Evolutionary conservation across 2,797 vertebrate species (phyloP), one percentile per base, ranked within the genome.

Genomic region (Cirrhinus molitorella): DNA sequence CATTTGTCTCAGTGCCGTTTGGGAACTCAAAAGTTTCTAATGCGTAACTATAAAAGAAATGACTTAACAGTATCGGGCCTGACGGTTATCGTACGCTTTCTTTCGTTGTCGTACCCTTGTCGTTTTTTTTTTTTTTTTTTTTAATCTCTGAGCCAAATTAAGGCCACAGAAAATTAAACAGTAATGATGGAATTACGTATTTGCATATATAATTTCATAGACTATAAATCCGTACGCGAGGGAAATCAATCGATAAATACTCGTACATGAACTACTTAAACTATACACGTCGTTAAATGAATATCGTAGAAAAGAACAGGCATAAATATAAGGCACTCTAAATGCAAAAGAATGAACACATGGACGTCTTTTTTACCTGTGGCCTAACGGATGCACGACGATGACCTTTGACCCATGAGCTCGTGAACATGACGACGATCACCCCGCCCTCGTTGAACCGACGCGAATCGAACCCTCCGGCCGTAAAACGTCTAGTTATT

Each of bases 311-410:
- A 97, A 96, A 96, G 94, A 97, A 96, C 94, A 98, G 97, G 96
- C 96, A 97, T 97, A 97, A 98, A 97, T 99, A 98, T 99, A 99
- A 99, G 98, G 98, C 98, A 99, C 98, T 99, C 96, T 99, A 99
- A 97, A 99, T 98, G 97, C 94, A 95, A 96, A 87, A 31, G 25
- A 97, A 96, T 91, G 88, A 95, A 95, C 94, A 94, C 72, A 81
- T 71, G 81, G 59, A 85, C 83, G 89, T 92, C 91, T 92, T 90
- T n/a, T 90, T 91, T 93, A 93, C 92, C 84, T 93, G 68, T 92
- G 91, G 91, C 90, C 91, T 93, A 92, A 87, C 88, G 80, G 82
- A 89, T 87, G 88, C 90, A 91, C 82, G 65, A 86, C 25, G 80
- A 75, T 79, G 83, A 85, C 84, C 70, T 61, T 43, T 76, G 66